Evolutionary conservation across 2,113 vertebrate species (phyloP).

Genomic region (Hipposideros armiger): DNA sequence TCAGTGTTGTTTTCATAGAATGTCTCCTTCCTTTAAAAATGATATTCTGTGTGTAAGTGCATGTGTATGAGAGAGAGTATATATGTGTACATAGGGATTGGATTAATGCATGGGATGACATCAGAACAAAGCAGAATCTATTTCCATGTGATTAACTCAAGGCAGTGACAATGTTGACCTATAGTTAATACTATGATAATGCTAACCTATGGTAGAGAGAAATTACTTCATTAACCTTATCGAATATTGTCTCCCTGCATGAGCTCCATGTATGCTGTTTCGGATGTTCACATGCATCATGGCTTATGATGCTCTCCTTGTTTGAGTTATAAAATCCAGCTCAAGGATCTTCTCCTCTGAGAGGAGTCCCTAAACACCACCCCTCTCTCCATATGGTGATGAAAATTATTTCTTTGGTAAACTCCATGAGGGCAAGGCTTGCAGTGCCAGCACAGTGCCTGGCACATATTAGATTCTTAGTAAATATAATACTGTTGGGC

Average conservation of each 20-base stretch:
- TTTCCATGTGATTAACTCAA: not conserved
- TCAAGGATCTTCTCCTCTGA: not conserved
- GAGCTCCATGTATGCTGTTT: not conserved
- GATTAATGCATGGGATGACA: not conserved
- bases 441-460: not conserved
- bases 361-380: not conserved
- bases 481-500: not conserved
- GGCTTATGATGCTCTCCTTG: not conserved
- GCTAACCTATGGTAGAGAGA: not conserved
- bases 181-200: not conserved
- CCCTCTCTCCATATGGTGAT: not conserved
- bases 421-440: not conserved
- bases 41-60: too few relatives aligned
- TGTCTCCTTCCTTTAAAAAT: not conserved
- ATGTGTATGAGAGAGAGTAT: too few relatives aligned
- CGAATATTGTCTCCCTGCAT: not conserved
- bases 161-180: not conserved
- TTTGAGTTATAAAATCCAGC: not conserved
- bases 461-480: not conserved
- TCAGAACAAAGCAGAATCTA: not conserved
- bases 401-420: not conserved
- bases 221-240: not conserved
- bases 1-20: not conserved
- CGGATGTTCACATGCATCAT: not conserved
- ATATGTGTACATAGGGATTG: not conserved